Base-by-base conservation (phyloP, 2,113 vertebrate species). In the Chrysemys picta region DNA sequence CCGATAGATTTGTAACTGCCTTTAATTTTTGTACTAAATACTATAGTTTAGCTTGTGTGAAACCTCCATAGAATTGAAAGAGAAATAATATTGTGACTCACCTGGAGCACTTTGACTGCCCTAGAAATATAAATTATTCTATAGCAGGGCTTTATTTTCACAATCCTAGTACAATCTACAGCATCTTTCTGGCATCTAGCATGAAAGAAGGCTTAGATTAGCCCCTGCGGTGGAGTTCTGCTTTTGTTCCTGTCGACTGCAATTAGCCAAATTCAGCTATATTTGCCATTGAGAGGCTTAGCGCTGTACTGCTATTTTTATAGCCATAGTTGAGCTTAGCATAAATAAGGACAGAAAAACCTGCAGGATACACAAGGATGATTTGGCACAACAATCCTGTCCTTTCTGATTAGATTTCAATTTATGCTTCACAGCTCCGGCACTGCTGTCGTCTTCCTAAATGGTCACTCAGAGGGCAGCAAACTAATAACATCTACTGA, bases 331-430 rank as follows among this genome's bases (percentile, higher is more conserved):
- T 45, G 79, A 72, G n/a, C 38, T 88, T 52, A 21, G 54, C 87
- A 24, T 10, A 52, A 89, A 81, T 80, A 82, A 10, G 3, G 1
- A 89, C 5, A 10, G 54, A 21, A 88, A 85, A 86, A 31, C 45
- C 93, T 49, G 47, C 72, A 2, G 85, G 93, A 91, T 57, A 96
- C 88, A 91, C 86, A 93, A 88, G 87, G 87, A 88, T 96, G 92
- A 89, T 78, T 95, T 12, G 1, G 94, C 88, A 62, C 91, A 72
- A 42, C 78, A 62, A 65, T 35, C 38, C 81, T 87, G 89, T 80
- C 87, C 50, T 62, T 90, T 31, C 94, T 38, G 9, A 88, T 81
- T 89, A 47, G 47, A 38, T 90, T 38, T 93, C 78, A 38, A 45
- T 76, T 27, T 49, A 5, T 0, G 4, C 49, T 85, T n/a, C 6